A percentile compares a stretch with the other conserved stretches of the same genome.
phyloP scores from a whole-genome alignment of 1,140 invertebrate genomes.

The Argopecten irradians region DNA sequence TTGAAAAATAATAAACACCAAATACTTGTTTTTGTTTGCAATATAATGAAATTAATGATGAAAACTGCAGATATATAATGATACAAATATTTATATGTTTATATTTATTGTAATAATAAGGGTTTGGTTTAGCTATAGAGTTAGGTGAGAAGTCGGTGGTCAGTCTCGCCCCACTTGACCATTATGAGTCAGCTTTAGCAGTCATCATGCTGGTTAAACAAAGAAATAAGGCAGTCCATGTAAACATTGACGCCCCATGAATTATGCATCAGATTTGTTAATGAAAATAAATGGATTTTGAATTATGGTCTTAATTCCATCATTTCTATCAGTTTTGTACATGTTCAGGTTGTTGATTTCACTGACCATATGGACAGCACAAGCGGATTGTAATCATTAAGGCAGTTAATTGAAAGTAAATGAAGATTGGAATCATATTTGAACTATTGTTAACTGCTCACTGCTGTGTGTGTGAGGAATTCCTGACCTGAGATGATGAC shows the following conservation, averaged over 20 bases:
- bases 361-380: neutral
- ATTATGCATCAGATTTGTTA: conserved; percentile 10
- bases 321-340: neutral
- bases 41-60: too few species aligned
- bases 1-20: too few species aligned
- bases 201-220: neutral
- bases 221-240: neutral
- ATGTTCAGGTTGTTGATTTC: neutral
- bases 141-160: neutral
- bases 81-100: too few species aligned
- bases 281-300: conserved; percentile 23
- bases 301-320: neutral
- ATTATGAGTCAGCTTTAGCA: neutral
- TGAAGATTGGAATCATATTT: neutral
- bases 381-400: neutral
- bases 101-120: neutral
- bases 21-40: too few species aligned
- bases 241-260: neutral
- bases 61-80: too few species aligned
- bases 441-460: neutral
- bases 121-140: neutral
- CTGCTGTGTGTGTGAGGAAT: neutral
- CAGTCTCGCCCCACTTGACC: neutral
- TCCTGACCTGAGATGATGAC: neutral
- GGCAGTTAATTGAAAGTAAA: neutral